phyloP scores from a whole-genome alignment of 2,888 invertebrate genomes.

The Philopedon plagiatum region DNA sequence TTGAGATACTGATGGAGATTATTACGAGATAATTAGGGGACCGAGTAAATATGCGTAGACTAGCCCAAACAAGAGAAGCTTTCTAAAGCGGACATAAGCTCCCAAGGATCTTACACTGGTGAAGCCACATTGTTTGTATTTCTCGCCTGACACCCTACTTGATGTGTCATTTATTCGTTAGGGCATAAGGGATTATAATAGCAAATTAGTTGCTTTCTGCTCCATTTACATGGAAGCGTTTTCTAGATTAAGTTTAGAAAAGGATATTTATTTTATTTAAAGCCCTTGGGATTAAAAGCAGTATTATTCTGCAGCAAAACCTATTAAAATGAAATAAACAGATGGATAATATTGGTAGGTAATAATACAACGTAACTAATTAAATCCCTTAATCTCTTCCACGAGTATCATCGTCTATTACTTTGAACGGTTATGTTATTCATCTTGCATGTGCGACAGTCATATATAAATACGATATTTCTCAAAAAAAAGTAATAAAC shows the following conservation, averaged over 20 bases:
- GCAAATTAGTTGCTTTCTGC: conserved; percentile 12
- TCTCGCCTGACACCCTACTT: conserved; percentile 25
- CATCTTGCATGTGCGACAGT: too few species aligned
- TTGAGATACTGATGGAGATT: neutral
- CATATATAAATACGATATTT: too few species aligned
- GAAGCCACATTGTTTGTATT: conserved; percentile 30
- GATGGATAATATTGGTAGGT: too few species aligned
- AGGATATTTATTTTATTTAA: neutral
- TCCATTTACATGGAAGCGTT: neutral
- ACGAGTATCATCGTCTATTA: too few species aligned
- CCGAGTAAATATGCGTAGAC: neutral
- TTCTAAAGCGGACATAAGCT: conserved; percentile 30
- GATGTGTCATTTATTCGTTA: neutral
- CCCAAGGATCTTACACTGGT: conserved; percentile 22
- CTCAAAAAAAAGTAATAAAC: too few species aligned
- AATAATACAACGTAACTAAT: too few species aligned
- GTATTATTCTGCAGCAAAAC: too few species aligned
- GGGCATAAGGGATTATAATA: neutral
- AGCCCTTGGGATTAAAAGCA: too few species aligned
- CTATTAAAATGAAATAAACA: too few species aligned
- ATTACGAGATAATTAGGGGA: neutral
- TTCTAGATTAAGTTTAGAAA: neutral
- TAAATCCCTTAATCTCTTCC: too few species aligned
- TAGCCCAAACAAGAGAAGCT: neutral
- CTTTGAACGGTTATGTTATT: too few species aligned